A percentile compares a stretch with the other conserved stretches of the same genome.
phyloP scores from a whole-genome alignment of 2,888 invertebrate species.

The Drosophila algonquin region DNA sequence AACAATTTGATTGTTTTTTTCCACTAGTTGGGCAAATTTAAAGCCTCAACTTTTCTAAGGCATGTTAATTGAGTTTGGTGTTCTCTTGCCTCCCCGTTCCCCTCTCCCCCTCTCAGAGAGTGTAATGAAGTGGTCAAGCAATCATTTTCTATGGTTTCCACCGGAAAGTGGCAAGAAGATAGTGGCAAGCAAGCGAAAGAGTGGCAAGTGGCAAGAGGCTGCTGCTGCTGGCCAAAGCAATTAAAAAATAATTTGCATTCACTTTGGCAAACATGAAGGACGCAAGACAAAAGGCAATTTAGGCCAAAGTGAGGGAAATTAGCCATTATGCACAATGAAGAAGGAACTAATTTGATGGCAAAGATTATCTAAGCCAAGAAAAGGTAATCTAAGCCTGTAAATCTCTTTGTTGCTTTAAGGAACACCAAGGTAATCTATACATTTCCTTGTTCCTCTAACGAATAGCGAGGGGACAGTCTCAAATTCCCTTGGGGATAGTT shows the following conservation, averaged over 20 bases:
- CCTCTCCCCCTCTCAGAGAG: background rate
- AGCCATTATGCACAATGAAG: background rate
- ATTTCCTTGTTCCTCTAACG: background rate
- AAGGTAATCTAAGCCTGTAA: background rate
- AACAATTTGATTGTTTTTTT: slow-evolving; percentile 21
- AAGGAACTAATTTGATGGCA: background rate
- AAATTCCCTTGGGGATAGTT: background rate
- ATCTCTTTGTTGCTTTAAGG: background rate
- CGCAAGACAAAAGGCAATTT: background rate
- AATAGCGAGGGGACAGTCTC: background rate
- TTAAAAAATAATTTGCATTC: slow-evolving; percentile 55
- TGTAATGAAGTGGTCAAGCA: slow-evolving; percentile 34
- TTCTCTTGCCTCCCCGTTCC: background rate
- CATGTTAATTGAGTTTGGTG: slow-evolving; percentile 50
- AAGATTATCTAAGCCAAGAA: background rate
- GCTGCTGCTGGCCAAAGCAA: slow-evolving; percentile 30
- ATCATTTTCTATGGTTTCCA: slow-evolving; percentile 27
- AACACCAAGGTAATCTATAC: background rate
- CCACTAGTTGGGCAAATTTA: slow-evolving; percentile 17
- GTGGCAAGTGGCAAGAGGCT: background rate
- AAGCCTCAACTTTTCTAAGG: slow-evolving; percentile 14
- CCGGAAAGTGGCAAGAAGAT: background rate
- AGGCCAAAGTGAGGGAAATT: slow-evolving; percentile 7
- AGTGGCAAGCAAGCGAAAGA: slow-evolving; percentile 1
- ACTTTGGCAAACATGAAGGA: slow-evolving; percentile 1